Conservation (phyloP, 30 jellyfish, hydroid and myxozoan species). For the Pelagia noctiluca region DNA sequence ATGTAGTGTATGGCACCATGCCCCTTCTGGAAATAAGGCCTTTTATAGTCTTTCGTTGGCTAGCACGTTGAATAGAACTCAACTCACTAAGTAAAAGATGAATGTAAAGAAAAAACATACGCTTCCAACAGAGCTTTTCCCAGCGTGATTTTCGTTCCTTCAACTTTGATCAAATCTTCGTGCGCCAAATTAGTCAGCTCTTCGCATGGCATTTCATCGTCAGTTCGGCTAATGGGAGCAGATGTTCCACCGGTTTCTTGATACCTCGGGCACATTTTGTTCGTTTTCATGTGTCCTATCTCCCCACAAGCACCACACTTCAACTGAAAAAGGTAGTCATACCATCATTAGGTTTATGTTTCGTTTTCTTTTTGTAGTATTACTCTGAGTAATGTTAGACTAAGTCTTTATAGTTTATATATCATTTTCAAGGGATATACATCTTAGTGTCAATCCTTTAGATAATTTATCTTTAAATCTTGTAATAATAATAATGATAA, state of each 20-base stretch:
- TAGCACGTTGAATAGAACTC: too few species aligned
- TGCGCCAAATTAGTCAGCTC: conserved; percentile 80
- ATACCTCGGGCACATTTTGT: conserved; percentile 96
- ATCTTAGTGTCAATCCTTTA: too few species aligned
- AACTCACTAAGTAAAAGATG: too few species aligned
- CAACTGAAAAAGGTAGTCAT: conserved; percentile 33
- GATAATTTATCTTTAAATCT: too few species aligned
- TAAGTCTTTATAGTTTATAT: too few species aligned
- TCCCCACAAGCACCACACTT: conserved; percentile 99
- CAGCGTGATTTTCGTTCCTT: conserved; percentile 92
- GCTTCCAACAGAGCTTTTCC: conserved; percentile 96
- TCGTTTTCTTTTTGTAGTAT: too few species aligned
- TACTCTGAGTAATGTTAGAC: too few species aligned
- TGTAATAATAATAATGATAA: too few species aligned
- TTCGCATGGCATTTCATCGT: conserved; percentile 77
- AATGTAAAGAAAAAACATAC: conserved; percentile 45
- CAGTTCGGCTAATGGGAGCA: conserved; percentile 49
- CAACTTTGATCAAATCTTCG: conserved; percentile 91
- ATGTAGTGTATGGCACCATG: too few species aligned
- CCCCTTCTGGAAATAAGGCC: too few species aligned
- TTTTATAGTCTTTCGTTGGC: too few species aligned
- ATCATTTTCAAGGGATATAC: too few species aligned
- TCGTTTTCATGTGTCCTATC: conserved; percentile 96
- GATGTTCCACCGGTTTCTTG: conserved; percentile 79
- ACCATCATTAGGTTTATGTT: neutral